These are phyloP conservation scores for Dicaeum eximium DNA, from an alignment of 2,113 vertebrate genomes.

Conservation along the genomic window DNA sequence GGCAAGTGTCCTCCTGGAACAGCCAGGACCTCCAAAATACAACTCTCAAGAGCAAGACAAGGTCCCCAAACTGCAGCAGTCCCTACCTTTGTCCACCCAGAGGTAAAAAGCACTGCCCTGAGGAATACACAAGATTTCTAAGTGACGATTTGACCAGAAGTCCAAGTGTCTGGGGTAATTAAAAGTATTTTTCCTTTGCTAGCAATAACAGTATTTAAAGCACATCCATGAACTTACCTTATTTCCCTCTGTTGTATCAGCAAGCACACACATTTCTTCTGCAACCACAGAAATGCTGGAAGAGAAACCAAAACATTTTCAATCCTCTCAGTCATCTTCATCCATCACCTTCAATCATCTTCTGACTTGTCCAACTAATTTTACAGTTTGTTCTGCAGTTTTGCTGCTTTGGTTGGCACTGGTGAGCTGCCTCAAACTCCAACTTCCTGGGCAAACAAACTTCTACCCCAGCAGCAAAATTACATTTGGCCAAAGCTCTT, in stretches of 20 bases:
- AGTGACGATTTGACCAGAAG: background rate
- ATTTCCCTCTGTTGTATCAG: background rate
- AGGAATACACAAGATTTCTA: background rate
- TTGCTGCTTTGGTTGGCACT: background rate
- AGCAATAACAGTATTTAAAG: background rate
- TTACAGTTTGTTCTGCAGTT: background rate
- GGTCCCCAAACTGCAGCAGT: background rate
- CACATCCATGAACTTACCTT: background rate
- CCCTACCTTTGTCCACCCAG: background rate
- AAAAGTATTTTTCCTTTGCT: background rate
- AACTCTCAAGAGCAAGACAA: background rate
- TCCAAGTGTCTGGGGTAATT: background rate
- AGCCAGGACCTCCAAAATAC: background rate
- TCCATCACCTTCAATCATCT: background rate
- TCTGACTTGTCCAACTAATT: background rate
- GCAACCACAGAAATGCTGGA: background rate
- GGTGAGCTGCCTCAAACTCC: background rate
- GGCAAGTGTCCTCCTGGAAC: background rate
- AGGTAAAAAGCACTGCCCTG: background rate
- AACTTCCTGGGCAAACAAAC: background rate
- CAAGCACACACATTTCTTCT: background rate
- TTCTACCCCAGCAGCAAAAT: background rate
- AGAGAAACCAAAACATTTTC: background rate
- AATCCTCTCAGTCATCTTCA: background rate
- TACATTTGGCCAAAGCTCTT: background rate